These are phyloP conservation scores for Brachystomella parvula DNA, from an alignment of 1,140 invertebrate species.

Conservation along the genomic window DNA sequence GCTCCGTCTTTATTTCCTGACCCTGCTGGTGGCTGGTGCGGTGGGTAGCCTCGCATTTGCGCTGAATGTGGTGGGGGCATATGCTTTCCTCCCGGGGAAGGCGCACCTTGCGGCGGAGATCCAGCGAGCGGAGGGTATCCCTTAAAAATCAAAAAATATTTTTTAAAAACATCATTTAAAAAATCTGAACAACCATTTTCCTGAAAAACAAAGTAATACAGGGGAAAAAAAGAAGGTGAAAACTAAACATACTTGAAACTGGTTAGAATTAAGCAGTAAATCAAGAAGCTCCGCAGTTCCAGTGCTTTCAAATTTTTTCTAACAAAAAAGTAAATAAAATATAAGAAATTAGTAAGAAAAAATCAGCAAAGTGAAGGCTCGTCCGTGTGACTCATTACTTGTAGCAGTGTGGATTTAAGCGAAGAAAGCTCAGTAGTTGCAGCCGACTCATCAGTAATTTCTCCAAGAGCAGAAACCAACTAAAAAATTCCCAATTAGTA, in stretches of 20 bases:
- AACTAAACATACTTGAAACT: constrained; percentile 18
- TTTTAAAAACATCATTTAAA: constrained; percentile 4
- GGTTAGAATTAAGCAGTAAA: constrained; percentile 15
- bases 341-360: constrained; percentile 3
- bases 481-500: not conserved
- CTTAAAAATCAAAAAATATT: constrained; percentile 13
- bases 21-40: too few species aligned
- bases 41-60: constrained; percentile 24
- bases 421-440: constrained; percentile 23
- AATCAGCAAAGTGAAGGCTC: not conserved
- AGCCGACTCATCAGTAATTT: constrained; percentile 1
- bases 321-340: constrained; percentile 5
- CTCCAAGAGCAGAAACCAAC: constrained; percentile 1
- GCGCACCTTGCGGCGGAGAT: constrained; percentile 8
- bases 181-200: not conserved
- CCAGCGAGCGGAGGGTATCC: constrained; percentile 27
- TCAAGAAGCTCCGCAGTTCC: constrained; percentile 10
- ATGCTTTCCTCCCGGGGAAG: constrained; percentile 25
- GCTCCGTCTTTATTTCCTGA: too few species aligned
- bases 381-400: constrained; percentile 7
- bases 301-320: constrained; percentile 19
- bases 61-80: constrained; percentile 27
- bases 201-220: not conserved
- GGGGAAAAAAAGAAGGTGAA: not conserved
- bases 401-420: constrained; percentile 27